Conservation (phyloP, 2,888 invertebrate genomes). For the Elaeidobius kamerunicus region DNA sequence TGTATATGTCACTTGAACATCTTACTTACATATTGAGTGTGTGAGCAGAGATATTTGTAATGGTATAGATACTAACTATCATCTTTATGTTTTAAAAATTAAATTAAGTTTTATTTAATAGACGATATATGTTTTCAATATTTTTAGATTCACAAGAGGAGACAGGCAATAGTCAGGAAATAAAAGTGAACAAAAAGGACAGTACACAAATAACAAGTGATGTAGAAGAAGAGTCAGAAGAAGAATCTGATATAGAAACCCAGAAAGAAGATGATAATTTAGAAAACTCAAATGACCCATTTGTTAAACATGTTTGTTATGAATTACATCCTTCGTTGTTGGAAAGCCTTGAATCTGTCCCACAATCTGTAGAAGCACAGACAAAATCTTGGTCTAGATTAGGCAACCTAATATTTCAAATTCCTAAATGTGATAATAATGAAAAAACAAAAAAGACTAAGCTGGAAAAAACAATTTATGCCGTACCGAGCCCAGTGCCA, state of each 20-base stretch:
- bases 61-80: no score
- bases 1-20: no score
- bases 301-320: constrained; percentile 64
- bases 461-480: constrained; percentile 53
- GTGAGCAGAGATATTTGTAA: no score
- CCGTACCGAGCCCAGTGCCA: constrained; percentile 56
- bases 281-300: constrained; percentile 57
- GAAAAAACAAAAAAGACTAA: constrained; percentile 30
- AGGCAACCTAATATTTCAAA: constrained; percentile 59
- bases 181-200: constrained; percentile 31
- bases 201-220: constrained; percentile 26
- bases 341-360: constrained; percentile 55
- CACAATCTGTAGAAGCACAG: constrained; percentile 48
- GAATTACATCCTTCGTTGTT: constrained; percentile 65
- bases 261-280: constrained; percentile 27
- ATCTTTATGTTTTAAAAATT: not conserved
- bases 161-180: not conserved
- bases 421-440: constrained; percentile 52
- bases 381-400: constrained; percentile 61
- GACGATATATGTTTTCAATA: not conserved
- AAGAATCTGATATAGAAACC: constrained; percentile 46
- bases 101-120: not conserved
- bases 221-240: constrained; percentile 32
- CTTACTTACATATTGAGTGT: no score
- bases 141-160: not conserved